Conservation (phyloP, 1,140 invertebrate genomes). For the Coelopa frigida region DNA sequence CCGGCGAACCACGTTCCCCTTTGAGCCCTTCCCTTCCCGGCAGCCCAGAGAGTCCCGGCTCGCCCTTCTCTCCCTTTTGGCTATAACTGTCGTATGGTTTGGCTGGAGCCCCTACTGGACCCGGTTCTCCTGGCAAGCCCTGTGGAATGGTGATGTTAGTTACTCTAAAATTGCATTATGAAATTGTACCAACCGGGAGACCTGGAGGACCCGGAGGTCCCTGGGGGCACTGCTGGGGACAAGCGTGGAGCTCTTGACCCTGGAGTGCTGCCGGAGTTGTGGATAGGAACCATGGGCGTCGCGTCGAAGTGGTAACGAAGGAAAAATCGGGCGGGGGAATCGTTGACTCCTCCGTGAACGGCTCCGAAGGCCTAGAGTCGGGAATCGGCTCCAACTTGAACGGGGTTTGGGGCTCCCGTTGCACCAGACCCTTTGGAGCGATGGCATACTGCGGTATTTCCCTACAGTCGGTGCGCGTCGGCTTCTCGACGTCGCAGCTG, state of each 20-base stretch:
- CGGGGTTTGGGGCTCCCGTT: not conserved
- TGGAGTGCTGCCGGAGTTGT: not conserved
- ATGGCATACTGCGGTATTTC: conserved; percentile 47
- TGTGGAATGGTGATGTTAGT: no score
- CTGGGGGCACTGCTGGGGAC: conserved; percentile 49
- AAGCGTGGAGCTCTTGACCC: conserved; percentile 25
- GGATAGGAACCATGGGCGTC: conserved; percentile 2
- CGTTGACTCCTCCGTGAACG: not conserved
- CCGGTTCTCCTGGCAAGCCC: conserved; percentile 3
- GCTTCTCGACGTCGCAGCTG: conserved; percentile 66
- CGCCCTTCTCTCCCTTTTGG: conserved; percentile 8
- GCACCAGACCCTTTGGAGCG: not conserved
- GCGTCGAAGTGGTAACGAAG: conserved; percentile 1
- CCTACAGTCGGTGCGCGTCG: conserved; percentile 61
- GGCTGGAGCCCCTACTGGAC: conserved; percentile 4
- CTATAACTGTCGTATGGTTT: not conserved
- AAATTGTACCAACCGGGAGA: no score
- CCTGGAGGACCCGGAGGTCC: conserved; percentile 56
- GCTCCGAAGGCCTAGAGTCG: no score
- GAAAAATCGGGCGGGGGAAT: not conserved
- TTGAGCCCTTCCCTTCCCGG: conserved; percentile 31
- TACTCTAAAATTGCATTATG: no score
- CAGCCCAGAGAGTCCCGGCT: conserved; percentile 20
- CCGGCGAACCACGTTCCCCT: conserved; percentile 22
- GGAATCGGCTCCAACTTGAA: not conserved